A percentile compares a stretch with the other conserved stretches of the same genome.
Conservation (phyloP, 2,797 vertebrate species). For the Caiman crocodilus region DNA sequence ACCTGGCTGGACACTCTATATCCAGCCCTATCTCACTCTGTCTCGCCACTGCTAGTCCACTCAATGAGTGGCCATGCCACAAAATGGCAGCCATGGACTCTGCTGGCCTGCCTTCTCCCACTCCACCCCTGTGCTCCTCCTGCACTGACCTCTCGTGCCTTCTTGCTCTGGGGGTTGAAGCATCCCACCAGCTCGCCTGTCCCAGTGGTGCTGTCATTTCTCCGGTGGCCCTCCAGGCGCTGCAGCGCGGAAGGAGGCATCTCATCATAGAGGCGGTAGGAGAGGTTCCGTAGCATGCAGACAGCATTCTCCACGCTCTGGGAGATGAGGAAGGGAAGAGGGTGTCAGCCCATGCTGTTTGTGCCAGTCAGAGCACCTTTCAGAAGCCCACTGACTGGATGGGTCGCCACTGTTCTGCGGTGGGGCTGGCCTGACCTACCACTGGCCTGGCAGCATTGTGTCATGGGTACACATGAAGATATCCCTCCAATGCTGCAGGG, state of each 20-base stretch:
- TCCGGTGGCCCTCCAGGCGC: constrained; percentile 86
- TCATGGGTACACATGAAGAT: background rate
- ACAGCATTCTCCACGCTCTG: constrained; percentile 94
- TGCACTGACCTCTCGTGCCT: constrained; percentile 87
- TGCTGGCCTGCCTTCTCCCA: too few relatives aligned
- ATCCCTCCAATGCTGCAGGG: background rate
- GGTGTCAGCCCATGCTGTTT: background rate
- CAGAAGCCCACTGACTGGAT: background rate
- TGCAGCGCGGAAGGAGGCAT: constrained; percentile 82
- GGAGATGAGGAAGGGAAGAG: background rate
- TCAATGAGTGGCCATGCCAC: fast-evolving
- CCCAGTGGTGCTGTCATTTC: constrained; percentile 63
- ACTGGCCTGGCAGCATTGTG: fast-evolving
- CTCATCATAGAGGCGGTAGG: constrained; percentile 92
- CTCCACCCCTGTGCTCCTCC: fast-evolving
- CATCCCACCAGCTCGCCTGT: constrained; percentile 88
- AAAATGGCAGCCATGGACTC: background rate
- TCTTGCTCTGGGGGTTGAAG: constrained; percentile 93
- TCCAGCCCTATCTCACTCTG: background rate
- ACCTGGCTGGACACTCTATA: fast-evolving
- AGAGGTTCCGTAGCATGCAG: constrained; percentile 95
- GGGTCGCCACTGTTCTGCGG: fast-evolving
- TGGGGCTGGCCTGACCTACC: fast-evolving
- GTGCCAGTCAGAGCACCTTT: background rate
- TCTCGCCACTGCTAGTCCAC: background rate